Evolutionary conservation across 2,888 invertebrate species (phyloP), one percentile per base, ranked within the genome.

Genomic region (Drosophila diplacantha): DNA sequence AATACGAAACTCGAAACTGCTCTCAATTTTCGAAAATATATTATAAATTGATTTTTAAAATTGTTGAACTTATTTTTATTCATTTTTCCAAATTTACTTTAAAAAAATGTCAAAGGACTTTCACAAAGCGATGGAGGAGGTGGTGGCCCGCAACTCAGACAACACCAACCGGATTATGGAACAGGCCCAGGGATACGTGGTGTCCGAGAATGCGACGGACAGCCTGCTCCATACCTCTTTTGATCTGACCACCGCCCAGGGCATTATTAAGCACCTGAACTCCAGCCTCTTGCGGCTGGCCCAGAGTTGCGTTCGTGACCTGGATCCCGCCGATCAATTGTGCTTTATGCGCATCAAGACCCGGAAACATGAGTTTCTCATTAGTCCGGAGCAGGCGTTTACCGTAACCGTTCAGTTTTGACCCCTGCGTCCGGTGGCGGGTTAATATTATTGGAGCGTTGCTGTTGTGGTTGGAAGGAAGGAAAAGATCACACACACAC

Each of bases 181-280:
- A 16, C 52, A 66, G 22, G 47, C 69, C 5, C 51, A 43, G 11
- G 66, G 66, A 9, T 66, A 34, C 8, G 66, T 58, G 49, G 53
- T 67, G n/a, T 71, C 64, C 3, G 60, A 66, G 41, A 54, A 37
- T 14, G 34, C 11, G 0, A 24, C 46, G 9, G 71, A 53, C 8
- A 46, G 35, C 14, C 38, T 68, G 20, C 29, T 70, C 22, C 43
- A 55, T 37, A 69, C 67, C 8, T 62, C 70, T 14, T 71, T 69
- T 8, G 70, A 69, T 31, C 16, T 60, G 34, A 66, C 69, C 32
- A 69, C 69, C 5, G 66, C 66, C 34, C 47, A 60, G 37, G 68
- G 43, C 3, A 35, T 66, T 16, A 49, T 49, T 6, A 66, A 66
- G 53, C 66, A 66, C 32, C 26, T 66, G 16, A 52, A 66, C 43